phyloP scores from a whole-genome alignment of 2,797 vertebrate genomes.

The Lagorchestes hirsutus region DNA sequence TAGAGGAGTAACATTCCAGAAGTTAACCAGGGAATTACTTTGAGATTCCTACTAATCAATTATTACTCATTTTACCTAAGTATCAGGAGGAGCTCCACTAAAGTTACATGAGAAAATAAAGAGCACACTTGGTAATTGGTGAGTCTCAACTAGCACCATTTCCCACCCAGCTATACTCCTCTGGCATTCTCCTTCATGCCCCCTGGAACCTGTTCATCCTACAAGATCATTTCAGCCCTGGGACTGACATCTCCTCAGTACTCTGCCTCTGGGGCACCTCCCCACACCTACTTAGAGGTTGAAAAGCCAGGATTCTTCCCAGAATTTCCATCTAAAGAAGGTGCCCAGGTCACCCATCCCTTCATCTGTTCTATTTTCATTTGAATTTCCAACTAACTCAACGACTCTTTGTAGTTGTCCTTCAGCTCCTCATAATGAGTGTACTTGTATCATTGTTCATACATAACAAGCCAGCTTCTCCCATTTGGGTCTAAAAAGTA shows the following conservation, averaged over 20 bases:
- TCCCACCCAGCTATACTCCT: too few relatives aligned
- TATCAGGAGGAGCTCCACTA: not conserved
- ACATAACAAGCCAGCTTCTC: not conserved
- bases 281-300: too few relatives aligned
- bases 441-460: not conserved
- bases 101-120: not conserved
- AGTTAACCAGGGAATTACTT: not conserved
- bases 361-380: not conserved
- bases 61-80: not conserved
- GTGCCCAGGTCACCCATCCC: too few relatives aligned
- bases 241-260: too few relatives aligned
- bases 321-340: too few relatives aligned
- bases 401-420: not conserved
- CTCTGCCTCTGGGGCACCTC: too few relatives aligned
- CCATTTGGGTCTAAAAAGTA: not conserved
- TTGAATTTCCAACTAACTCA: not conserved
- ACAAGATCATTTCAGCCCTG: too few relatives aligned
- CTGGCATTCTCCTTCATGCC: too few relatives aligned
- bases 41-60: not conserved
- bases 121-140: too few relatives aligned
- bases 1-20: not conserved
- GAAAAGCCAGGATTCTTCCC: too few relatives aligned
- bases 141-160: too few relatives aligned
- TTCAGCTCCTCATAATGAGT: not conserved
- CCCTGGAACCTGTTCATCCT: too few relatives aligned